phyloP scores from a whole-genome alignment of 2,888 invertebrate genomes.

The Pandemis corylana region DNA sequence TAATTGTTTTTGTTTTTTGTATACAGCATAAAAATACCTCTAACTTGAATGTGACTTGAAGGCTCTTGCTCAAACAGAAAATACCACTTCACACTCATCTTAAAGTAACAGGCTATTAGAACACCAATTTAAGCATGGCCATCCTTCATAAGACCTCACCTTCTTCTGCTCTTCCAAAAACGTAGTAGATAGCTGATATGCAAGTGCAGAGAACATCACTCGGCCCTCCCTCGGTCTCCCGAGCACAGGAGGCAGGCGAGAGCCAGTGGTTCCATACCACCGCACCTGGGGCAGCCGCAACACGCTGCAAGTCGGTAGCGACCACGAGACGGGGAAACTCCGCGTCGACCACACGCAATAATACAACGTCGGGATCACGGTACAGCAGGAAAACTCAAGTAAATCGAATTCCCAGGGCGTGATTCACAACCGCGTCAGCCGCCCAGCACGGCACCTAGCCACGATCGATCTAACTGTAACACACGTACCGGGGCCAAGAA shows the following conservation, averaged over 20 bases:
- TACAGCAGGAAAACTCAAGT: slow-evolving; percentile 52
- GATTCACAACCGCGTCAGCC: slow-evolving; percentile 58
- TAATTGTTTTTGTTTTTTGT: background rate
- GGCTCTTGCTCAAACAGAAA: slow-evolving; percentile 2
- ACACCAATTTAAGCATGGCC: background rate
- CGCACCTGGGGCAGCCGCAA: background rate
- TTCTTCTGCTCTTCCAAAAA: slow-evolving; percentile 77
- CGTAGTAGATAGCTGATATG: slow-evolving; percentile 76
- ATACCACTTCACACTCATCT: slow-evolving; percentile 15
- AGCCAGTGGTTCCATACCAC: slow-evolving; percentile 54
- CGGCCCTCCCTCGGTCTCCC: slow-evolving; percentile 58
- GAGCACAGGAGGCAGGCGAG: slow-evolving; percentile 56
- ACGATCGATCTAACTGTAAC: slow-evolving; percentile 58
- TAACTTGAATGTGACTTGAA: background rate
- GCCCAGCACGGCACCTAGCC: slow-evolving; percentile 49
- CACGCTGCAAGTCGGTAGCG: background rate
- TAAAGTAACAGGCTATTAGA: slow-evolving; percentile 6
- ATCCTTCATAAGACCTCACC: slow-evolving; percentile 4
- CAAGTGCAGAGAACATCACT: slow-evolving; percentile 77
- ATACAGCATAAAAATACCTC: background rate
- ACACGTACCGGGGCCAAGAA: slow-evolving; percentile 44
- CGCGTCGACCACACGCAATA: slow-evolving; percentile 40
- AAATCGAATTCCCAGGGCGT: slow-evolving; percentile 60
- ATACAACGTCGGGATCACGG: slow-evolving; percentile 45
- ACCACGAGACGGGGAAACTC: slow-evolving; percentile 6